Conservation (phyloP, 2,113 vertebrate genomes). For the Arvicanthis niloticus region DNA sequence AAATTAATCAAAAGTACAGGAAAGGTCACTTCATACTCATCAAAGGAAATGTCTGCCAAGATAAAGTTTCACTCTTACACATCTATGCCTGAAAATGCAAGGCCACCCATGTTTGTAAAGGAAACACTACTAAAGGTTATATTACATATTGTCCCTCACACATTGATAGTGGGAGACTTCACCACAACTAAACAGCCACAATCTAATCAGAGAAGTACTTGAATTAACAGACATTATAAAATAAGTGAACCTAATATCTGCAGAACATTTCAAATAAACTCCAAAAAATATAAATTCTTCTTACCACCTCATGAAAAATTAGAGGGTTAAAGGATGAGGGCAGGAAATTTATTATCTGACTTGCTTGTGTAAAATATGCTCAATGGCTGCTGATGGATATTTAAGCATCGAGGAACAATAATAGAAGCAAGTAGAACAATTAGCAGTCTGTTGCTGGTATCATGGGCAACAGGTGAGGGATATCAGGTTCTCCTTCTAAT, state of each 20-base stretch:
- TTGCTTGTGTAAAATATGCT: not conserved
- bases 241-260: not conserved
- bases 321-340: not conserved
- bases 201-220: not conserved
- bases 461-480: not conserved
- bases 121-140: not conserved
- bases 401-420: not conserved
- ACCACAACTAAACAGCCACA: not conserved
- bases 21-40: not conserved
- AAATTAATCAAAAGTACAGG: not conserved
- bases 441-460: not conserved
- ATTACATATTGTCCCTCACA: not conserved
- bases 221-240: not conserved
- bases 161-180: not conserved
- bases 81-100: not conserved
- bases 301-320: not conserved
- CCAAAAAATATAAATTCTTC: not conserved
- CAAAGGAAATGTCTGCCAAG: not conserved
- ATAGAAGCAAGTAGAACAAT: conserved; percentile 1
- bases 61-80: not conserved
- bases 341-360: not conserved
- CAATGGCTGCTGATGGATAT: not conserved
- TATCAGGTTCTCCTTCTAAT: not conserved
- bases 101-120: not conserved
- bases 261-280: not conserved